Evolutionary conservation across 2,888 invertebrate genomes (phyloP), one percentile per base, ranked within the genome.

Genomic region (Dichetophora obliterata): DNA sequence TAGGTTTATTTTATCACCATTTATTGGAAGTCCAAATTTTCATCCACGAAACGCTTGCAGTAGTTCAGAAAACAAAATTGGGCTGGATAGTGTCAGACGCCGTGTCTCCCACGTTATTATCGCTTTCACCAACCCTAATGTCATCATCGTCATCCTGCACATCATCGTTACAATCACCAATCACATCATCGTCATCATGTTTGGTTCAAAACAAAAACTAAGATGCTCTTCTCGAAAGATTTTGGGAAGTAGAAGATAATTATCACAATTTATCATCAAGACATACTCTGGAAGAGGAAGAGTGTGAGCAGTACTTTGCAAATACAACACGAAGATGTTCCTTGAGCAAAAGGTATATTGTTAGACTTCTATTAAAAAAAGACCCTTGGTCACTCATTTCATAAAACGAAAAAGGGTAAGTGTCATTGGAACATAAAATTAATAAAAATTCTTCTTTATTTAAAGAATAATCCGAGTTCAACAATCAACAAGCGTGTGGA

Each of bases 381-480:
- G 48, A 59, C 11, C 77, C 73, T 79, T n/a, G 79, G 76, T 1
- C 11, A 57, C 9, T 76, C 78, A 43, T 37, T 48, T 59, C 31
- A 76, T 19, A 75, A 52, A 24, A 9, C 22, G 19, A 31, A 71
- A 34, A n/a, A 9, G 16, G 72, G 31, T 77, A 77, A 63, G 22
- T 68, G 1, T 31, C 43, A 5, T 24, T 79, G 3, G 76, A 77
- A 77, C 68, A 48, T 19, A 24, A 68, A 8, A 68, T 74, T 11
- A 11, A 34, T 1, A 22, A 31, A 27, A 79, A n/a, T n/a, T 71
- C 11, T 48, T 27, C 31, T 73, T 73, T 65, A 61, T 34, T 31
- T 72, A 75, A 76, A 6, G 27, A 77, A 48, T 77, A 79, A 16
- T 24, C 5, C 24, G 68, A 75, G 1, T 77, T 77, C 24, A 68